These are phyloP conservation scores for Okapia johnstoni DNA, from an alignment of 2,113 vertebrate genomes.

Conservation along the genomic window DNA sequence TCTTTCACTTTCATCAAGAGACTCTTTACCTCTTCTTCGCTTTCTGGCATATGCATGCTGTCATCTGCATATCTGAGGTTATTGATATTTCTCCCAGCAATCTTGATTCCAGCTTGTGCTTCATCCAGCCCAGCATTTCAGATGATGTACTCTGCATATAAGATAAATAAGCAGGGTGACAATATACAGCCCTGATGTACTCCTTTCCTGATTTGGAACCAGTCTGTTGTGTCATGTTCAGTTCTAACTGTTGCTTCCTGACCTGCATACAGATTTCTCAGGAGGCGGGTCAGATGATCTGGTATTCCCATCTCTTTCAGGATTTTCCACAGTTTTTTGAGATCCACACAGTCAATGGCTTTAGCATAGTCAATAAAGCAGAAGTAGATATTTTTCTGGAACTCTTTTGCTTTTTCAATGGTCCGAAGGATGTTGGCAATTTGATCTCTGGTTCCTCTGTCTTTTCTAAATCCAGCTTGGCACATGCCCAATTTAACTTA, in stretches of 20 bases:
- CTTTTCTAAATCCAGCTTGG: not conserved
- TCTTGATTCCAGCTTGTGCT: not conserved
- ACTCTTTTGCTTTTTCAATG: rapidly evolving
- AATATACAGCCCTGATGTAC: not conserved
- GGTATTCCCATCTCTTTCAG: not conserved
- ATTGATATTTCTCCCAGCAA: not conserved
- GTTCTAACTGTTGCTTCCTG: not conserved
- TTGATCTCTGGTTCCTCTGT: not conserved
- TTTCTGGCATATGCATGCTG: not conserved
- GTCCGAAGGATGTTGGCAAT: not conserved
- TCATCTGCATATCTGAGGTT: not conserved
- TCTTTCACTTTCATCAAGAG: not conserved
- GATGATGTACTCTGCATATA: not conserved
- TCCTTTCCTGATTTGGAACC: not conserved
- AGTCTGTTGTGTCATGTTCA: not conserved
- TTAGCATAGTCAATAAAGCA: not conserved
- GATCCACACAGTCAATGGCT: not conserved
- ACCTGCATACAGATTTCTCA: not conserved
- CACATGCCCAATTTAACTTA: not conserved
- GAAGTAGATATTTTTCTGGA: not conserved
- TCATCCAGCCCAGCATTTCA: not conserved
- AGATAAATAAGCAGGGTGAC: not conserved
- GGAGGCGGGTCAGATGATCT: not conserved
- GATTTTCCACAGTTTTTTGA: not conserved
- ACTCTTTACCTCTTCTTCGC: not conserved